These are phyloP conservation scores for Diaprepes abbreviatus DNA, from an alignment of 2,888 invertebrate genomes.

Conservation along the genomic window DNA sequence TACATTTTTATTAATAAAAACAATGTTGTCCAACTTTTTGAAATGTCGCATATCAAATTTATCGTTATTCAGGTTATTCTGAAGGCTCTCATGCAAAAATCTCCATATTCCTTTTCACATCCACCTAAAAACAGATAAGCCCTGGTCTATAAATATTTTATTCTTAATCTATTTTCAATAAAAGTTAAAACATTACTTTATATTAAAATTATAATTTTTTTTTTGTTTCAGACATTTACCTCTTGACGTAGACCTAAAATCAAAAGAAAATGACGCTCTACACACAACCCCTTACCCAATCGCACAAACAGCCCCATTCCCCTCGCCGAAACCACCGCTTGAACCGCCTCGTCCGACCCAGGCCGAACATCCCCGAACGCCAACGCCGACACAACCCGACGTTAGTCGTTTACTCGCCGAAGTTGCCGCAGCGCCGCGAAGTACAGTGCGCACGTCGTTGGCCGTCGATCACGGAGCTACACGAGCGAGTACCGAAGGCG, in stretches of 20 bases:
- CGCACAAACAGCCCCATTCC: conserved; percentile 1
- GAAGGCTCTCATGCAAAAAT: too few species aligned
- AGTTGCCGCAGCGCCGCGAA: conserved; percentile 37
- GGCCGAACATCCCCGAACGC: conserved; percentile 39
- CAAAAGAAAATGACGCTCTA: conserved; percentile 48
- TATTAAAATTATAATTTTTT: too few species aligned
- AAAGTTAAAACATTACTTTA: too few species aligned
- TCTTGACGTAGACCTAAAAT: conserved; percentile 68
- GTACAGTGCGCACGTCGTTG: conserved; percentile 35
- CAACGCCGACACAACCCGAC: conserved; percentile 39
- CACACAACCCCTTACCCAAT: conserved; percentile 19
- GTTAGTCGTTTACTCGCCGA: conserved; percentile 50
- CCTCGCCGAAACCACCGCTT: conserved; percentile 23
- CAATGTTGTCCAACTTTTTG: too few species aligned
- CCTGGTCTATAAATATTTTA: too few species aligned
- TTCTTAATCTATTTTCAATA: too few species aligned
- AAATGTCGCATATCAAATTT: too few species aligned
- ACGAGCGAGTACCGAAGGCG: conserved; percentile 13
- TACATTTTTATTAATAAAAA: too few species aligned
- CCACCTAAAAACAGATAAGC: too few species aligned
- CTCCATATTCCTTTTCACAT: too few species aligned
- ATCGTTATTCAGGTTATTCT: too few species aligned
- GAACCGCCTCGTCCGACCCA: conserved; percentile 17
- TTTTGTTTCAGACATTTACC: conserved; percentile 66
- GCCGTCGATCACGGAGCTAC: conserved; percentile 18